Conservation (phyloP, 2,113 vertebrate genomes). For the Cololabis saira region DNA sequence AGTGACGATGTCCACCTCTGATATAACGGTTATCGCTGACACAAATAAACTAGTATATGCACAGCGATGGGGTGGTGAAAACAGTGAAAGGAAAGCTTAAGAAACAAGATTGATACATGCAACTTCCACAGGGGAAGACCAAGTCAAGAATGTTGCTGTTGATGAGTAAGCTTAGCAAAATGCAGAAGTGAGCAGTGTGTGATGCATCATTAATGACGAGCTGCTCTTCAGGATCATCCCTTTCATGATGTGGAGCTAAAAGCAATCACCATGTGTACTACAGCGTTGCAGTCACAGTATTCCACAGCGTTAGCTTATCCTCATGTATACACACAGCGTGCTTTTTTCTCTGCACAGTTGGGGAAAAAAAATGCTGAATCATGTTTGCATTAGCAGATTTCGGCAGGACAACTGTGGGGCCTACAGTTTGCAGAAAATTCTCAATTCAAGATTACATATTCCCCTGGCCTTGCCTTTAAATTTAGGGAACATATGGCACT, state of each 20-base stretch:
- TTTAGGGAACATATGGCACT: constrained; percentile 21
- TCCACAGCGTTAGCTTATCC: neutral
- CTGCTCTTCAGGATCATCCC: too few relatives aligned
- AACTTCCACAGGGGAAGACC: neutral
- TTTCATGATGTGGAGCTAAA: neutral
- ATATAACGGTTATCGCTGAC: neutral
- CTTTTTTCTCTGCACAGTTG: constrained; percentile 1
- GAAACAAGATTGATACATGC: neutral
- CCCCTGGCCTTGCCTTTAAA: constrained; percentile 21
- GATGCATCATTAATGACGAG: too few relatives aligned
- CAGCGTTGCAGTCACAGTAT: constrained; percentile 10
- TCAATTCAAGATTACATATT: constrained; percentile 25
- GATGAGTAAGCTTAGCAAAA: neutral
- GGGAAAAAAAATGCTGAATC: constrained; percentile 12
- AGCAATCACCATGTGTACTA: neutral
- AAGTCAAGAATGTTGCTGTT: neutral
- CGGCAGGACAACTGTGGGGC: neutral
- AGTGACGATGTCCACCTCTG: too few relatives aligned
- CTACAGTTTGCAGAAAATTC: neutral
- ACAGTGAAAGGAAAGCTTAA: neutral
- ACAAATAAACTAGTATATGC: neutral
- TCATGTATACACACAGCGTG: neutral
- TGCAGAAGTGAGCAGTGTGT: too few relatives aligned
- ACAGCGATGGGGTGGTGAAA: neutral
- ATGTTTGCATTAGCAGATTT: constrained; percentile 12